A percentile compares a stretch with the other conserved stretches of the same genome.
These are phyloP conservation scores for Porites rus DNA, from an alignment of 92 coral and sea anemone species.

Conservation along the genomic window DNA sequence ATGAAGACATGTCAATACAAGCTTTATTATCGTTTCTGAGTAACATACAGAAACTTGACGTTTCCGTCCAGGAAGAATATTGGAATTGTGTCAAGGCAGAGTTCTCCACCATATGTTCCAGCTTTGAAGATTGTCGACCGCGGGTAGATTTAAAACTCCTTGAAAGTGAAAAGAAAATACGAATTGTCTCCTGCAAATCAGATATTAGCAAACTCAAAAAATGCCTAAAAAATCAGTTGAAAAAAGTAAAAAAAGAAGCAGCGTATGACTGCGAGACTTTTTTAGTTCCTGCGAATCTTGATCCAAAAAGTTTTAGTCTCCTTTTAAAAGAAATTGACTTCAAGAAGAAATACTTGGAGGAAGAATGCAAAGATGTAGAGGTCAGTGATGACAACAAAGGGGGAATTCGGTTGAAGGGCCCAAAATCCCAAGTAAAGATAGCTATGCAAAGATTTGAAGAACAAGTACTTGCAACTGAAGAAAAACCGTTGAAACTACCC, in stretches of 20 bases:
- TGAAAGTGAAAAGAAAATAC: slow-evolving; percentile 3
- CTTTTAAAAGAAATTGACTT: slow-evolving; percentile 67
- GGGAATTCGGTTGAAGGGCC: slow-evolving; percentile 60
- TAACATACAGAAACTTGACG: neutral
- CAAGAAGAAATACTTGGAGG: slow-evolving; percentile 20
- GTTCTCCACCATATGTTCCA: slow-evolving; percentile 29
- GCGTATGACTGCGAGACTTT: slow-evolving; percentile 31
- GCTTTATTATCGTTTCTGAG: neutral
- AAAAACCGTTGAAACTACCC: slow-evolving; percentile 29
- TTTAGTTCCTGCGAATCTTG: slow-evolving; percentile 5
- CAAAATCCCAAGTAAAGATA: slow-evolving; percentile 61
- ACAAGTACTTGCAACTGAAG: slow-evolving; percentile 45
- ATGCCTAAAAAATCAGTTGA: slow-evolving; percentile 21
- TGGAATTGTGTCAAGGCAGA: slow-evolving; percentile 38
- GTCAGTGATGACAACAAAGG: slow-evolving; percentile 52
- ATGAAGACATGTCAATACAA: slow-evolving; percentile 8
- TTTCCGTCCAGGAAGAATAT: slow-evolving; percentile 26
- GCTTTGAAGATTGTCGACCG: slow-evolving; percentile 24
- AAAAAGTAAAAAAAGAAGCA: slow-evolving; percentile 37
- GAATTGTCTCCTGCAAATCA: slow-evolving; percentile 38
- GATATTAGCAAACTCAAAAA: slow-evolving; percentile 11
- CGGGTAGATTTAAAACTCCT: slow-evolving; percentile 1
- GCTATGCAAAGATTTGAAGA: slow-evolving; percentile 52
- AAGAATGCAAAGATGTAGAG: slow-evolving; percentile 46
- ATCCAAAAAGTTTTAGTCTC: slow-evolving; percentile 49